A percentile compares a stretch with the other conserved stretches of the same genome.
phyloP scores from a whole-genome alignment of 2,113 vertebrate genomes.

The Pungitius pungitius region DNA sequence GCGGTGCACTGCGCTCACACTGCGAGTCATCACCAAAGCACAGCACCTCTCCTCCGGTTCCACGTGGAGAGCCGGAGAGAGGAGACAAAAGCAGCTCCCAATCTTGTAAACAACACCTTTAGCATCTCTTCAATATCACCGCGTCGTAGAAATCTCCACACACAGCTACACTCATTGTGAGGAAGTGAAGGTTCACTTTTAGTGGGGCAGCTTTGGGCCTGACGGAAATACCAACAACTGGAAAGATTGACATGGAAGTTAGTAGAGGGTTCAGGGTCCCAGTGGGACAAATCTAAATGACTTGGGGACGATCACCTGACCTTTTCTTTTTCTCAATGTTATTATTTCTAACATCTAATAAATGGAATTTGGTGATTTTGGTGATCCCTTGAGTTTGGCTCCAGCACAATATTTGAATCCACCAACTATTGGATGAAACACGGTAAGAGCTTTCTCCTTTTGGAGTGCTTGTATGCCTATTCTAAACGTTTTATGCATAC shows the following conservation, averaged over 20 bases:
- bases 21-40: background rate
- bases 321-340: background rate
- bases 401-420: background rate
- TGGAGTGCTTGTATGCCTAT: constrained; percentile 24
- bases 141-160: too few species aligned
- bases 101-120: background rate
- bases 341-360: background rate
- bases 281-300: background rate
- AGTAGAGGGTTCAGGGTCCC: background rate
- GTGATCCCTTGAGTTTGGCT: too few species aligned
- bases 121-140: background rate
- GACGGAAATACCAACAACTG: background rate
- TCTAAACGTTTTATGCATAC: constrained; percentile 33
- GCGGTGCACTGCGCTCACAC: background rate
- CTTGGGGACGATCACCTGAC: background rate
- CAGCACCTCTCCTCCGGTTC: background rate
- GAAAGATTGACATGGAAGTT: background rate
- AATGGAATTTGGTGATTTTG: background rate
- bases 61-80: background rate
- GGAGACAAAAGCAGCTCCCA: background rate
- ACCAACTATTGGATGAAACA: background rate
- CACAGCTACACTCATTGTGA: background rate
- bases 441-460: constrained; percentile 14
- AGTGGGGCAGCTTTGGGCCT: background rate
- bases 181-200: background rate